Percentiles rank a stretch among this genome's conserved stretches.
phyloP scores from a whole-genome alignment of 2,888 invertebrate genomes.

The Cheilosia soror region DNA sequence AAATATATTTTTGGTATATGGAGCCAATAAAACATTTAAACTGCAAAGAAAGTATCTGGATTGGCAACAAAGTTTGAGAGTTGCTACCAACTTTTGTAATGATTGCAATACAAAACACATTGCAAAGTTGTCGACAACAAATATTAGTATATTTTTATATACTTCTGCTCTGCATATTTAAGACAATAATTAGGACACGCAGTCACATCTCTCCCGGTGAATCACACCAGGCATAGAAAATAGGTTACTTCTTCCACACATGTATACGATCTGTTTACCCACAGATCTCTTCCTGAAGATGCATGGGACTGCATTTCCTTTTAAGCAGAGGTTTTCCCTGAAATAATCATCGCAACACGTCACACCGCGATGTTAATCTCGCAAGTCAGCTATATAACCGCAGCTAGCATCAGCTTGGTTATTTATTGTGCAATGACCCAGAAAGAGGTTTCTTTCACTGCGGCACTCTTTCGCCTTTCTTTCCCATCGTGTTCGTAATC shows the following conservation, averaged over 20 bases:
- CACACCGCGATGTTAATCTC: constrained; percentile 76
- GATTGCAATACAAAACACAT: too few species aligned
- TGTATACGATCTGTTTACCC: constrained; percentile 28
- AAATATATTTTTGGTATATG: too few species aligned
- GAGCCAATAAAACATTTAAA: too few species aligned
- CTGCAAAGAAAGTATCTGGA: too few species aligned
- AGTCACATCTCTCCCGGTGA: constrained; percentile 15
- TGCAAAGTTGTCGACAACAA: too few species aligned
- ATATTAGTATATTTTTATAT: not conserved
- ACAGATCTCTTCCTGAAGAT: constrained; percentile 58
- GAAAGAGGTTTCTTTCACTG: constrained; percentile 65
- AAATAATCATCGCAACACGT: constrained; percentile 77
- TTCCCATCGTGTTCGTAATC: constrained; percentile 53
- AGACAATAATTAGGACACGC: not conserved
- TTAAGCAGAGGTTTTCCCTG: constrained; percentile 52
- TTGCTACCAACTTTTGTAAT: too few species aligned
- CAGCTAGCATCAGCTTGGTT: constrained; percentile 30
- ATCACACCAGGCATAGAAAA: constrained; percentile 50
- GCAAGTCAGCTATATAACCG: constrained; percentile 41
- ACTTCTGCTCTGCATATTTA: not conserved
- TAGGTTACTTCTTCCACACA: constrained; percentile 60
- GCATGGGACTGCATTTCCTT: constrained; percentile 63
- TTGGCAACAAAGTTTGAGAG: too few species aligned
- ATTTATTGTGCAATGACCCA: constrained; percentile 69
- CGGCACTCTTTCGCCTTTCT: constrained; percentile 47